Base-by-base conservation (phyloP, 2,888 invertebrate species). In the Tinea semifulvella region DNA sequence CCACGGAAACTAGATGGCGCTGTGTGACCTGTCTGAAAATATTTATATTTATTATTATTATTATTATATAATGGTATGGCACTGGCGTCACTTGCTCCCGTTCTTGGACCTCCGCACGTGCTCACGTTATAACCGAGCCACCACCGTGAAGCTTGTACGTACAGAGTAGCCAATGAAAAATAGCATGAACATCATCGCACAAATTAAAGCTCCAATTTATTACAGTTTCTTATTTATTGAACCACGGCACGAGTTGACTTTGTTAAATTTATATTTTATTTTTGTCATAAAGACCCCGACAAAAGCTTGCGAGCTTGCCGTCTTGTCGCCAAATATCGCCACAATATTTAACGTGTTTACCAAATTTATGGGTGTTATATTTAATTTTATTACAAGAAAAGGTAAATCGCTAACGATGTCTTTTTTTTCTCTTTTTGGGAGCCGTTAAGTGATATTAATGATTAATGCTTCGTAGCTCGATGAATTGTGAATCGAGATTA, bases 301-400 rank as follows among this genome's bases (percentile, higher is more conserved):
- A 22, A 22, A 22, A 8, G 22, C n/a, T n/a, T n/a, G 22, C 22
- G 8, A 22, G 8, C 22, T 7, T 5, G 6, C 18, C 11, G 18
- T 17, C 3, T 26, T 17, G 42, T 22, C 42, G 42, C 16, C 10
- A 25, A 42, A 26, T 26, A 42, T 22, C 10, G 16, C 26, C 26
- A 2, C 31, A 11, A 4, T 31, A 31, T 11, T 4, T 31, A 50
- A 51, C 48, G 55, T 46, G 38, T 42, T 47, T 28, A 49, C 54
- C 50, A 58, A 63, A 64, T 65, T 66, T 66, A 65, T 55, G 62
- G 57, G 48, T 50, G 59, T 55, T 54, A 57, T 61, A 61, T 65
- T 64, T 60, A 61, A 57, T 46, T 61, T 58, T 58, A 50, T 49
- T 46, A 52, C 47, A 53, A 52, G 53, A 62, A 63, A 62, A 56